Evolutionary conservation across 2,113 vertebrate species (phyloP).

Genomic region (Mormyrus iriodes): DNA sequence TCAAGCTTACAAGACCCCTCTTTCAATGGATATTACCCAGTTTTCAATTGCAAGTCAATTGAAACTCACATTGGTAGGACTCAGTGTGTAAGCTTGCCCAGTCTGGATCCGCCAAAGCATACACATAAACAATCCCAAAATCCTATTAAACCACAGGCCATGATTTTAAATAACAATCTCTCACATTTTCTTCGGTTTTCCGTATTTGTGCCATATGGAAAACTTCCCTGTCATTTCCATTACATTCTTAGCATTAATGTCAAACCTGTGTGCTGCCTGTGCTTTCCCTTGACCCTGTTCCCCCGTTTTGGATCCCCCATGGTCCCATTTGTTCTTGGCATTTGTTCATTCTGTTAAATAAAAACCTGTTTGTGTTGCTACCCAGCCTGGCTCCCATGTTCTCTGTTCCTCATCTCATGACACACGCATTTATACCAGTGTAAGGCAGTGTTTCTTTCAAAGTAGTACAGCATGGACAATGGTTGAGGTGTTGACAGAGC

Average conservation of each 20-base stretch:
- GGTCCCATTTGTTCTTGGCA: too few relatives aligned
- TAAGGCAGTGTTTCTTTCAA: not conserved
- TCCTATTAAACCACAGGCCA: not conserved
- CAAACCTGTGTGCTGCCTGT: too few relatives aligned
- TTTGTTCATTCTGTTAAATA: too few relatives aligned
- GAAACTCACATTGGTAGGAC: not conserved
- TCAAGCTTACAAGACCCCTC: too few relatives aligned
- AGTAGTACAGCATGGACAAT: not conserved
- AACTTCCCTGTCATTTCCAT: not conserved
- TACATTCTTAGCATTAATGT: not conserved
- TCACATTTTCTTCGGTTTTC: not conserved
- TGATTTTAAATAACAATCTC: not conserved
- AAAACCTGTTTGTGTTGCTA: too few relatives aligned
- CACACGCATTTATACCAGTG: not conserved
- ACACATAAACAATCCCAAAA: not conserved
- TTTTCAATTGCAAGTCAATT: not conserved
- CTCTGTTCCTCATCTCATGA: too few relatives aligned
- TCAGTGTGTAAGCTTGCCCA: not conserved
- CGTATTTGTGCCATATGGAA: not conserved
- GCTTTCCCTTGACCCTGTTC: too few relatives aligned
- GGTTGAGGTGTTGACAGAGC: not conserved
- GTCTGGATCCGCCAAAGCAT: not conserved
- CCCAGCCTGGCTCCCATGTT: too few relatives aligned
- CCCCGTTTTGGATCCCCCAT: too few relatives aligned
- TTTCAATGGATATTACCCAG: not conserved